Conservation (phyloP, 2,113 vertebrate genomes). For the Xiphias gladius region DNA sequence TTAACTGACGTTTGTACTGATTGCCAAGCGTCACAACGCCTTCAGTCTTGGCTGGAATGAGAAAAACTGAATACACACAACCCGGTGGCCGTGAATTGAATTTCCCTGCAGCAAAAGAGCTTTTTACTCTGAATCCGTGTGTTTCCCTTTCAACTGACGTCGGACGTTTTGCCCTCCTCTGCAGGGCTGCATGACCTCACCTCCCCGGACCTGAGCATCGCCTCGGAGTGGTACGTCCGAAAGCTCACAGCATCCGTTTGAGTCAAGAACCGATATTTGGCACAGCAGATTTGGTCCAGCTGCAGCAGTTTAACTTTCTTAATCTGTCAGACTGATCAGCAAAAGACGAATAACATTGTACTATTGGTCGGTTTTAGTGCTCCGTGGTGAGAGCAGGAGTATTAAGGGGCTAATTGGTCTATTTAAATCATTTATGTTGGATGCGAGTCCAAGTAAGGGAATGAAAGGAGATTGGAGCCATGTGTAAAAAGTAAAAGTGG, state of each 20-base stretch:
- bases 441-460: background rate
- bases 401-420: too few species aligned
- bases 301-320: background rate
- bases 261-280: background rate
- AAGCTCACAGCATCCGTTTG: background rate
- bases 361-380: too few species aligned
- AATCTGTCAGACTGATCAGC: too few species aligned
- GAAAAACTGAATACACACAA: too few species aligned
- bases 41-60: too few species aligned
- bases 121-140: background rate
- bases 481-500: background rate
- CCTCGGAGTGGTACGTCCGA: conserved; percentile 89
- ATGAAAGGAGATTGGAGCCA: too few species aligned
- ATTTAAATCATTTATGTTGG: background rate
- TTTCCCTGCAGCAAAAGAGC: background rate
- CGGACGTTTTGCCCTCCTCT: conserved; percentile 38
- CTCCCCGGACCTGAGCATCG: conserved; percentile 92
- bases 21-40: too few species aligned
- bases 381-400: too few species aligned
- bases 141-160: accelerated
- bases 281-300: background rate
- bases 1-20: background rate
- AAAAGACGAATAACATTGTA: too few species aligned
- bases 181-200: conserved; percentile 94
- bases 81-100: background rate